phyloP scores from a whole-genome alignment of 2,797 vertebrate species.

The Etheostoma perlongum region DNA sequence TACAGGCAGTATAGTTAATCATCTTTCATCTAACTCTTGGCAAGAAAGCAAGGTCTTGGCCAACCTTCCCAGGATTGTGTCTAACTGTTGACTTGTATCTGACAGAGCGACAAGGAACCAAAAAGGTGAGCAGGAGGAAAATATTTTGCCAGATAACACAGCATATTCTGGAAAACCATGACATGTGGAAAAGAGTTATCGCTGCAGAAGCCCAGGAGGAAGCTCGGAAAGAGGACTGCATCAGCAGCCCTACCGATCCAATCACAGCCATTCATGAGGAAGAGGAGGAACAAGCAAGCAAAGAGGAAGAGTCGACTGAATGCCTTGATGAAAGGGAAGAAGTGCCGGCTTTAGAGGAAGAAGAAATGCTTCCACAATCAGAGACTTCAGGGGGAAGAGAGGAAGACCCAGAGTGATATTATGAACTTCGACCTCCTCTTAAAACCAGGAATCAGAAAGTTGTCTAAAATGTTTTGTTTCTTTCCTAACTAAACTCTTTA shows the following conservation, averaged over 20 bases:
- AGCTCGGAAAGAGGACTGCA: conserved; percentile 78
- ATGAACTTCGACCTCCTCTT: conserved; percentile 59
- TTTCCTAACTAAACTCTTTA: conserved; percentile 82
- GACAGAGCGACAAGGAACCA: conserved; percentile 74
- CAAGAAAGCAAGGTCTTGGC: background rate
- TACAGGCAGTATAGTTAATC: background rate
- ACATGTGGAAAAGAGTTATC: conserved; percentile 98
- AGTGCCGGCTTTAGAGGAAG: conserved; percentile 56
- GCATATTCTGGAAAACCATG: conserved; percentile 95
- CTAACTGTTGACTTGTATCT: conserved; percentile 46
- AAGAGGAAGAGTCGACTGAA: conserved; percentile 74
- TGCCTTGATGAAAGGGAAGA: conserved; percentile 68
- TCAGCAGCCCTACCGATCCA: conserved; percentile 84
- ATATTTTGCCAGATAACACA: conserved; percentile 97
- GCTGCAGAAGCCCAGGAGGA: conserved; percentile 86
- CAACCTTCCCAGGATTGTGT: background rate
- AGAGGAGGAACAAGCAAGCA: conserved; percentile 91
- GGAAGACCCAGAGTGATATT: conserved; percentile 73
- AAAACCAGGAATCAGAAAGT: conserved; percentile 76
- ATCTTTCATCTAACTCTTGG: background rate
- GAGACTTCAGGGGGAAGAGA: conserved; percentile 72
- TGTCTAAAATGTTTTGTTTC: conserved; percentile 79
- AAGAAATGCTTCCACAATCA: conserved; percentile 61
- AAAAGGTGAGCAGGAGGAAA: conserved; percentile 86
- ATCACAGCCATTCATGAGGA: conserved; percentile 95